A percentile compares a stretch with the other conserved stretches of the same genome.
These are phyloP conservation scores for Drosophila punjabiensis DNA, from an alignment of 1,140 invertebrate genomes.

Conservation along the genomic window DNA sequence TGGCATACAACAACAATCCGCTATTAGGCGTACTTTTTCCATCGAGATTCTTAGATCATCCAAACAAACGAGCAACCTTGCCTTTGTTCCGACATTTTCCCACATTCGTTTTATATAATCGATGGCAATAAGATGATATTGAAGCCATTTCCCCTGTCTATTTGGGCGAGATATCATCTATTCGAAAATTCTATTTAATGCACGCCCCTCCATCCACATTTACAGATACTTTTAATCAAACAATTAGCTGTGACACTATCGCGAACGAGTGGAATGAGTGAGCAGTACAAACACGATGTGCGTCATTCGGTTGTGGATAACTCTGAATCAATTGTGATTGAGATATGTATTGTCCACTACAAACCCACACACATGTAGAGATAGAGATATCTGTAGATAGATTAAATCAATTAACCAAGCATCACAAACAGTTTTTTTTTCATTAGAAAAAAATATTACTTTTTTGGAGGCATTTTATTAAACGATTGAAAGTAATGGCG, in stretches of 20 bases:
- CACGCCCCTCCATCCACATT: conserved; percentile 1
- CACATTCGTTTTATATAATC: conserved; percentile 33
- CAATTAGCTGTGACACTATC: conserved; percentile 39
- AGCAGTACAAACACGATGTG: conserved; percentile 19
- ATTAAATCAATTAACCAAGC: conserved; percentile 48
- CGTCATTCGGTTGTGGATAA: conserved; percentile 42
- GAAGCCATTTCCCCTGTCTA: conserved; percentile 19
- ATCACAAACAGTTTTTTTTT: conserved; percentile 23
- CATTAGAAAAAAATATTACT: neutral
- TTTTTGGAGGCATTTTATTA: conserved; percentile 13
- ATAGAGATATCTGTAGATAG: conserved; percentile 1
- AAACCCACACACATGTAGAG: neutral
- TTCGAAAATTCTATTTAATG: neutral
- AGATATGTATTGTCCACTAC: conserved; percentile 22
- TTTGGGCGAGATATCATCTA: conserved; percentile 13
- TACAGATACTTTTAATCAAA: conserved; percentile 40
- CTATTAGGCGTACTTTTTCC: conserved; percentile 15
- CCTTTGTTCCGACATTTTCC: conserved; percentile 9
- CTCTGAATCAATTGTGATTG: conserved; percentile 42
- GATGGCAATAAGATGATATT: conserved; percentile 22
- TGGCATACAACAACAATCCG: conserved; percentile 21
- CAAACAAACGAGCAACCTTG: neutral
- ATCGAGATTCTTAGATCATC: conserved; percentile 31
- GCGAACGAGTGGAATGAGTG: conserved; percentile 4
- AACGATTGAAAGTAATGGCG: conserved; percentile 10